Base-by-base conservation (phyloP, 2,113 vertebrate genomes). In the Oostethus manadensis region DNA sequence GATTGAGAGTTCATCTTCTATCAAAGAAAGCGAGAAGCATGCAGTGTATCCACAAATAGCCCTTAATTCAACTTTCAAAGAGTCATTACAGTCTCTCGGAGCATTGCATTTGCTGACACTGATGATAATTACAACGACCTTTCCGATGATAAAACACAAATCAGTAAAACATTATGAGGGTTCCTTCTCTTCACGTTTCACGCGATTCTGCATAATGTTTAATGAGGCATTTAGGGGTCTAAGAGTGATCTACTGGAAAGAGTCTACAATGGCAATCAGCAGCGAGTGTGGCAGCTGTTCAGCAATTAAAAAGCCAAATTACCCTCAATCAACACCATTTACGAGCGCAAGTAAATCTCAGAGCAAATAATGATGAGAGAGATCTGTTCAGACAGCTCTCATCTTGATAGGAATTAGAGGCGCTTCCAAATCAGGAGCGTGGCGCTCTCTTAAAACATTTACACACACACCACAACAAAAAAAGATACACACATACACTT, bases 231-330 rank as follows among this genome's bases (percentile, higher is more conserved):
- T 86, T 80, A 82, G 80, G 77, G 78, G 79, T 81, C 82, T 78
- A 76, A 78, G 82, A 87, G 81, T 80, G 82, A 86, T 87, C 81
- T 81, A 84, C 81, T 71, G 81, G n/a, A 82, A 77, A 84, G 83
- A 78, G 80, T 86, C 84, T 84, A 87, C 87, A 90, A 89, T 89
- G 79, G 84, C 88, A 90, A 90, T 88, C 87, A 90, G 80, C 74
- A 79, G 68, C 62, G 77, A 87, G 77, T 78, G 82, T 79, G 83
- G 85, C 87, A 90, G 87, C 87, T 90, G 88, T 88, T 86, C 77
- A 62, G 82, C 85, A 90, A 90, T 90, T 90, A 90, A 89, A 86
- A 86, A 86, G 84, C 86, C 86, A 89, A 88, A 90, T 90, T 90
- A 87, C 80, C 84, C 87, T 88, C 88, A 89, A 90, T 90, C 88